Conservation (phyloP, 1,140 invertebrate species). For the Orussus abietinus region DNA sequence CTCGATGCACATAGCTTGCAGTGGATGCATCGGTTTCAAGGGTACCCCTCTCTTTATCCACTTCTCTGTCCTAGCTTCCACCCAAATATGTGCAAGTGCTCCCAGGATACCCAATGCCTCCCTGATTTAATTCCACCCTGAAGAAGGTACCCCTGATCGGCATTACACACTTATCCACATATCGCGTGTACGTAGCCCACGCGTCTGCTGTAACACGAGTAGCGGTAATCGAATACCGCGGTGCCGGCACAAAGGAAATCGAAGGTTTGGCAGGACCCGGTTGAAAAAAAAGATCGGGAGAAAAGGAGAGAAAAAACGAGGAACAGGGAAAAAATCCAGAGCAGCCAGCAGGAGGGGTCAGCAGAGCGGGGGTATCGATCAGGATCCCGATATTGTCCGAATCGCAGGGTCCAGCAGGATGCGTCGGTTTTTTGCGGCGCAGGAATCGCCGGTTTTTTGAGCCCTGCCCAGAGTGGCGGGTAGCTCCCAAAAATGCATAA, state of each 20-base stretch:
- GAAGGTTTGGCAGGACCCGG: no score
- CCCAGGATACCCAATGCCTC: no score
- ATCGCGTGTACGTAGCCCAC: no score
- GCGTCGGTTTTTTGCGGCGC: conserved; percentile 26
- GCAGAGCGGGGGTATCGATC: conserved; percentile 11
- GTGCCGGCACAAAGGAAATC: not conserved
- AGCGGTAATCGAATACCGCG: not conserved
- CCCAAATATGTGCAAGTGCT: no score
- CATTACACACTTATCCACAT: no score
- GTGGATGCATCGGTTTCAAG: no score
- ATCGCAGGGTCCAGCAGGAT: conserved; percentile 30
- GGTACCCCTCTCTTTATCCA: no score
- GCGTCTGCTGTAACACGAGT: not conserved
- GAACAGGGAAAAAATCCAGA: conserved; percentile 9
- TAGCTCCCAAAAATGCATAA: conserved; percentile 36
- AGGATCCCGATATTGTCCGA: conserved; percentile 13
- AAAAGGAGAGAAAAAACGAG: not conserved
- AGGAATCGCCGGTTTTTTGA: conserved; percentile 7
- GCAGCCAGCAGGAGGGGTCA: conserved; percentile 6
- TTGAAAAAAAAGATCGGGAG: conserved; percentile 1
- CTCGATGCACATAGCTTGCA: no score
- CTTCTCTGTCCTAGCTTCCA: no score
- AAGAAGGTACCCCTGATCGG: no score
- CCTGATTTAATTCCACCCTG: no score
- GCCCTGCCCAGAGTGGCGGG: not conserved